Conservation (phyloP, 2,888 invertebrate species). For the Melanotus villosus region DNA sequence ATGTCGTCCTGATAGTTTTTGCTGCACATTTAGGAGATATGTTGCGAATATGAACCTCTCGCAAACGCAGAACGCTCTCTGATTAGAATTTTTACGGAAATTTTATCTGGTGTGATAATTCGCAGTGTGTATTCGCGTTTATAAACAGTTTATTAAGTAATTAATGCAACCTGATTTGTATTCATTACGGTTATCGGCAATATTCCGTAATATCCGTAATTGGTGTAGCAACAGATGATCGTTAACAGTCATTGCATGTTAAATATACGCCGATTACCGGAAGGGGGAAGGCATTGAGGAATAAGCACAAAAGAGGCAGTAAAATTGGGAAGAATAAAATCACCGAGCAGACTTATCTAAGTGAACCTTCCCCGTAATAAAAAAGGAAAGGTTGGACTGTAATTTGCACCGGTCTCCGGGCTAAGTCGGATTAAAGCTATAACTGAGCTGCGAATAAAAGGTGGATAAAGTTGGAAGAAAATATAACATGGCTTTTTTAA, state of each 20-base stretch:
- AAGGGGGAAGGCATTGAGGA: too few species aligned
- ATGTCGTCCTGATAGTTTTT: constrained; percentile 32
- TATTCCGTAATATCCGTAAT: not conserved
- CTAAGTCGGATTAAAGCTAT: not conserved
- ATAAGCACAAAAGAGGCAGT: not conserved
- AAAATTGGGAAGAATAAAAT: not conserved
- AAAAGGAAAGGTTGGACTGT: not conserved
- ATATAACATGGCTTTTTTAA: too few species aligned
- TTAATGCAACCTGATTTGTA: constrained; percentile 2
- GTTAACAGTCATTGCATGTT: not conserved
- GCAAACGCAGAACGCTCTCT: not conserved
- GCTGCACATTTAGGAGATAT: constrained; percentile 2
- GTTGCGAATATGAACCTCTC: not conserved
- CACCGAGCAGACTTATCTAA: not conserved
- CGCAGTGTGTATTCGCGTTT: not conserved
- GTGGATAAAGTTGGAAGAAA: too few species aligned
- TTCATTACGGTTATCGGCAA: not conserved
- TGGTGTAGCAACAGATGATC: not conserved
- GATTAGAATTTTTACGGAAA: not conserved
- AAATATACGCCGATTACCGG: not conserved
- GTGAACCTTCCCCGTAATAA: not conserved
- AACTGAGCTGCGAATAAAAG: too few species aligned
- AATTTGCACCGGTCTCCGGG: constrained; percentile 5
- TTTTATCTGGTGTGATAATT: not conserved
- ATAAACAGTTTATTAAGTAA: not conserved